phyloP scores from a whole-genome alignment of 2,113 vertebrate species.

The Macrotus californicus region DNA sequence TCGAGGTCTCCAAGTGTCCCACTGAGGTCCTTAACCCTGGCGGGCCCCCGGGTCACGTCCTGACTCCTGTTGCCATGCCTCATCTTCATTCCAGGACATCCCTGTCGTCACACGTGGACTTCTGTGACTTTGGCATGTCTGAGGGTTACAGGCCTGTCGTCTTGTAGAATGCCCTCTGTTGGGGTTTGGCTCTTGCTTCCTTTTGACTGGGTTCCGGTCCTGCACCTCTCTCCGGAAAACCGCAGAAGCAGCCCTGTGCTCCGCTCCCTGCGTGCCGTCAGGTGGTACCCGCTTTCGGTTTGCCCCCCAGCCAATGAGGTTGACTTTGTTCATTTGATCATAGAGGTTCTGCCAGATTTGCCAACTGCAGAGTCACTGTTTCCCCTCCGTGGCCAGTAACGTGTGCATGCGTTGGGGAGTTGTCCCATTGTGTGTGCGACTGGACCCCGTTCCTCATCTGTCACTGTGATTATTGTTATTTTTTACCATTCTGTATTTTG shows the following conservation, averaged over 20 bases:
- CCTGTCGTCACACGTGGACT: rapidly evolving
- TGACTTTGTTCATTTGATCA: too few relatives aligned
- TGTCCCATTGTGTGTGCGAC: neutral
- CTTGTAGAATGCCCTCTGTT: rapidly evolving
- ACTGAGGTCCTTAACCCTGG: rapidly evolving
- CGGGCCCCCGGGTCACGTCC: rapidly evolving
- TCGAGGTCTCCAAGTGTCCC: neutral
- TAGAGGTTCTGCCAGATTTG: neutral
- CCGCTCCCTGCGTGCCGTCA: neutral
- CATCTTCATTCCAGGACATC: rapidly evolving
- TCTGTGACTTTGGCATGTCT: rapidly evolving
- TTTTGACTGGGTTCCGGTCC: neutral
- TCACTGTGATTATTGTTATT: neutral
- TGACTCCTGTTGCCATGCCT: rapidly evolving
- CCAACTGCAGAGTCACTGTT: neutral
- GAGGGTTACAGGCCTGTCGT: rapidly evolving
- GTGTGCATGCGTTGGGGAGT: neutral
- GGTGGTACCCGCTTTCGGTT: neutral
- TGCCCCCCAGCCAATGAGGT: neutral
- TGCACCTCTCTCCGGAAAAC: neutral
- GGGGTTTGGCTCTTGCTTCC: neutral
- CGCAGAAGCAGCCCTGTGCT: rapidly evolving
- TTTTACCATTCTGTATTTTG: neutral
- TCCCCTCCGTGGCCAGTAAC: neutral
- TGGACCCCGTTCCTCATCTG: neutral